These are phyloP conservation scores for Erethizon dorsatum DNA, from an alignment of 2,797 vertebrate species.

Conservation along the genomic window DNA sequence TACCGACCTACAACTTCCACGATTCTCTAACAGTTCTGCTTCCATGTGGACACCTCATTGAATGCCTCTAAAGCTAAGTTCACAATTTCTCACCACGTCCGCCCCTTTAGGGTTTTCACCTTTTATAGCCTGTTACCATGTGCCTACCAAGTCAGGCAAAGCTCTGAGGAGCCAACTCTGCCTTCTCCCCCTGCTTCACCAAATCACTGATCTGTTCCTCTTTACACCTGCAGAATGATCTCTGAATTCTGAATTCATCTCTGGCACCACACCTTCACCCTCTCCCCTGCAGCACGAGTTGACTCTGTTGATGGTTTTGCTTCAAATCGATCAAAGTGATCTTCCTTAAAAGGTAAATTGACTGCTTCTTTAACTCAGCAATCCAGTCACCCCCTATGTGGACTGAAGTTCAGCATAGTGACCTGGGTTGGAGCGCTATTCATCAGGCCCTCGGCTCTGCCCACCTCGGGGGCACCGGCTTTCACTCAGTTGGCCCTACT, in stretches of 20 bases:
- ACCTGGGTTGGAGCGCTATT: too few species aligned
- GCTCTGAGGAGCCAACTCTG: neutral
- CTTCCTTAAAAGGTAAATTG: neutral
- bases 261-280: neutral
- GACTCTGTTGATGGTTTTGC: neutral
- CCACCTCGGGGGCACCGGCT: neutral
- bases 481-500: neutral
- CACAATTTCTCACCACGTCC: neutral
- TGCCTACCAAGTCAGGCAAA: neutral
- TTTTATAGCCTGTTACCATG: neutral
- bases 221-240: neutral
- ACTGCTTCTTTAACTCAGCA: neutral
- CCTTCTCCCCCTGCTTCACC: neutral
- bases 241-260: neutral
- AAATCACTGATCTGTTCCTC: neutral
- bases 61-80: neutral
- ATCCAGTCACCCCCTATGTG: neutral
- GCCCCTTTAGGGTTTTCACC: neutral
- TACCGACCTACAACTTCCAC: neutral
- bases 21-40: neutral
- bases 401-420: neutral
- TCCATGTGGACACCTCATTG: neutral
- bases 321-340: neutral
- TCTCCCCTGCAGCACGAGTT: too few species aligned
- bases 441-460: neutral